These are phyloP conservation scores for Neoitamus cyanurus DNA, from an alignment of 2,888 invertebrate genomes.

Conservation along the genomic window DNA sequence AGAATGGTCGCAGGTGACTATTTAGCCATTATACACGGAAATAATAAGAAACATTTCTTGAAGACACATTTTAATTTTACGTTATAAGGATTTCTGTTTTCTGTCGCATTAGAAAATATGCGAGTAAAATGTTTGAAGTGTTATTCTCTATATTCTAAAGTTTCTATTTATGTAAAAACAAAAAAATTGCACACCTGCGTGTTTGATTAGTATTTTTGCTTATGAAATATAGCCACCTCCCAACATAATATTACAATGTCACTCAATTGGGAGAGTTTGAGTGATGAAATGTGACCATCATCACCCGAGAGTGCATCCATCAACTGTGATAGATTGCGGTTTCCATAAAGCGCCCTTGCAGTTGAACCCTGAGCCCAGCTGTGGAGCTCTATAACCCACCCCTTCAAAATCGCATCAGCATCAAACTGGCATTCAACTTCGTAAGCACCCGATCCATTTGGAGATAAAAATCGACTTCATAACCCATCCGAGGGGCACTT, in stretches of 20 bases:
- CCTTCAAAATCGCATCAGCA: neutral
- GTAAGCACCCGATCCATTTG: neutral
- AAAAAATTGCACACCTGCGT: no score
- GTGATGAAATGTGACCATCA: neutral
- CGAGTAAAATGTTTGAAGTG: no score
- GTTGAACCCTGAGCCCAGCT: neutral
- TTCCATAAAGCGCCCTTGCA: neutral
- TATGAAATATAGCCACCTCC: no score
- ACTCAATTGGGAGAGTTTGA: neutral
- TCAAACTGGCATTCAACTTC: neutral
- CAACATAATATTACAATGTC: neutral
- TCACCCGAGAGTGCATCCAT: neutral
- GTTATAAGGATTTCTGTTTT: no score
- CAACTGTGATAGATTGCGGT: neutral
- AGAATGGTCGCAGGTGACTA: no score
- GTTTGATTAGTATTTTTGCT: no score
- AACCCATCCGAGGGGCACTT: conserved; percentile 14
- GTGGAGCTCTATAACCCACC: neutral
- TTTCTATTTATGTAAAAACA: no score
- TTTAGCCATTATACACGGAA: no score
- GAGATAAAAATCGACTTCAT: conserved; percentile 32
- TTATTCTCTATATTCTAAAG: no score
- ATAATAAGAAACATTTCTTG: no score
- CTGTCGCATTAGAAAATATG: no score
- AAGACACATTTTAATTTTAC: no score